Base-by-base conservation (phyloP, 2,113 vertebrate species). In the Triplophysa dalaica region DNA sequence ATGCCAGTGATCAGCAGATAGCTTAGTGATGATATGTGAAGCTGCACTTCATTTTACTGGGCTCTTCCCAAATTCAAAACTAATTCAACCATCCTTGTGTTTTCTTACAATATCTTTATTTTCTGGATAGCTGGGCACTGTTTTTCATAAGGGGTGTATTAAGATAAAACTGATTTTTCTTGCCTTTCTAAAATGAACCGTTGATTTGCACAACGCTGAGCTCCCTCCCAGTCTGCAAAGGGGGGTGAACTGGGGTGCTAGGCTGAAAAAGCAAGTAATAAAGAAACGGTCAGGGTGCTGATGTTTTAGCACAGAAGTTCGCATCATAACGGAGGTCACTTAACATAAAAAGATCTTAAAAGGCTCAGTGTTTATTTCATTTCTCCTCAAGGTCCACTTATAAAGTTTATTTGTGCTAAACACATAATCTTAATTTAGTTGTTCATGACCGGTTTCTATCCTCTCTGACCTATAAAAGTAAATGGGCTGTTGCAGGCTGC, bases 21-120 rank as follows among this genome's bases (percentile, higher is more conserved):
- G 61, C 48, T 77, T 77, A 24, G 61, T 54, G 24, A 54, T 75
- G 70, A 45, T 38, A 62, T 22, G 62, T 75, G 62, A 63, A 75
- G 5, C 24, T 75, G 58, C 58, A 63, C 22, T 75, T 43, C 43
- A 41, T 58, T 60, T 29, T 43, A n/a, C 33, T 7, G 33, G 33
- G 33, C 72, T 41, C 29, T 60, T 33, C 58, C 62, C 33, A 75
- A 63, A 17, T 63, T 29, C 41, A 63, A 75, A 41, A 63, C 38
- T 61, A 62, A 62, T 75, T 38, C 72, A 62, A 45, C n/a, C 56
- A 74, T 61, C 54, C 70, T 74, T 75, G 33, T 14, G 4, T 26
- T 45, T 26, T 43, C 41, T 58, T 63, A 41, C 61, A 61, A 61
- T 43, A 62, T 74, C 22, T 19, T 61, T 62, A 24, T 74, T 63